These are phyloP conservation scores for Anas flavirostris DNA, from an alignment of 2,797 vertebrate genomes.

Conservation along the genomic window DNA sequence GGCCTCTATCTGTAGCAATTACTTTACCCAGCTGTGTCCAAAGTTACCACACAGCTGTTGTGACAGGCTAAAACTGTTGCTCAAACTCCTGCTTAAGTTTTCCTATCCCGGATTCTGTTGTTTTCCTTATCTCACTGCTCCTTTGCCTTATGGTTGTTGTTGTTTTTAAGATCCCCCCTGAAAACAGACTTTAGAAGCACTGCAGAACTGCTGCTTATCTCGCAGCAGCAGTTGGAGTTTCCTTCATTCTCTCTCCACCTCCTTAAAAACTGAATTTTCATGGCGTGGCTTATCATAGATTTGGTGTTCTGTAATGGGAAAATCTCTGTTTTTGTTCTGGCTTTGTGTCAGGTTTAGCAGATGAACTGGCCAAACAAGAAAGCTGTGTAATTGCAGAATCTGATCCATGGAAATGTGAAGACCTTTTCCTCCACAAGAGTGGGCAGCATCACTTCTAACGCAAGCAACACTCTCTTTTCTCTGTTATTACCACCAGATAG, in stretches of 20 bases:
- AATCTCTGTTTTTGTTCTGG: constrained; percentile 62
- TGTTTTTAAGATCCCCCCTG: neutral
- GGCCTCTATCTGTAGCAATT: constrained; percentile 9
- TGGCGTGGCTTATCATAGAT: constrained; percentile 52
- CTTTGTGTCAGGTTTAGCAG: constrained; percentile 43
- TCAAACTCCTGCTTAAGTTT: constrained; percentile 3
- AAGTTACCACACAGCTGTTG: neutral
- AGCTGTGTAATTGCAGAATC: constrained; percentile 62
- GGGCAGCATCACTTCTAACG: constrained; percentile 62
- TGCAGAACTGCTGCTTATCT: constrained; percentile 39
- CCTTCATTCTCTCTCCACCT: constrained; percentile 32
- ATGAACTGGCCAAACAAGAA: constrained; percentile 72
- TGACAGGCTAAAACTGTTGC: neutral
- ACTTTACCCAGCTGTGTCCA: neutral
- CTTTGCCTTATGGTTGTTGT: neutral
- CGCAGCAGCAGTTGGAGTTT: constrained; percentile 37
- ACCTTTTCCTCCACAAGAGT: constrained; percentile 65
- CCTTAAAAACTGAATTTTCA: constrained; percentile 41
- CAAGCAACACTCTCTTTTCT: neutral
- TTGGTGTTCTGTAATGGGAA: constrained; percentile 67
- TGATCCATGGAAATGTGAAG: constrained; percentile 49
- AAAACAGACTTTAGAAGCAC: neutral
- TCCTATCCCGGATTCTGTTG: neutral
- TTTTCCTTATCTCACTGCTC: constrained; percentile 17
- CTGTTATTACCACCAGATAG: neutral